Base-by-base conservation (phyloP, 2,888 invertebrate genomes). In the Invenusta paracnida region DNA sequence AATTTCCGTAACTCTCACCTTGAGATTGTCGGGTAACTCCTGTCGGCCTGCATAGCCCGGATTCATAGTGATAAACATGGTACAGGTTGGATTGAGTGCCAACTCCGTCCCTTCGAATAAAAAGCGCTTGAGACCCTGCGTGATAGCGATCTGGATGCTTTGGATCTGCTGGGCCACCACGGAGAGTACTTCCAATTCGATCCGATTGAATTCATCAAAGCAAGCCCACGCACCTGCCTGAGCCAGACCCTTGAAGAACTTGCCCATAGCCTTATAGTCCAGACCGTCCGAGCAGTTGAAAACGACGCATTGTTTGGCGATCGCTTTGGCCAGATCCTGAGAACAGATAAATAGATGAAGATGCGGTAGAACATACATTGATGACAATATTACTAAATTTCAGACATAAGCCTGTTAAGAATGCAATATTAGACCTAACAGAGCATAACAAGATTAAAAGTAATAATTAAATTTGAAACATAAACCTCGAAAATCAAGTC, bases 151-250 rank as follows among this genome's bases (percentile, higher is more conserved):
- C 93, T 96, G 96, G 90, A 97, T 96, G 90, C 95, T 95, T 86
- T 95, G 93, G 91, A 97, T 96, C 93, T 97, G 97, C 92, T 97
- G 97, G 28, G 96, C 96, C 31, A 97, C 95, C 87, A 97, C 96
- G 0, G 96, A 96, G 86, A 97, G 92, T 86, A 96, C 96, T 91
- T 96, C 96, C 90, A 96, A 92, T 90, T 96, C 96, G 88, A 96
- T 96, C 88, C 96, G 94, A 92, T 97, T 96, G 93, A 97, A 96
- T 92, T 97, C n/a, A n/a, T n/a, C n/a, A n/a, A n/a, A n/a, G n/a
- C n/a, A n/a, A n/a, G n/a, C n/a, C n/a, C n/a, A n/a, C 96, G 96
- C 95, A 25, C 97, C 97, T 13, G 96, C 94, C 88, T 91, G 91
- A 17, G 91, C 91, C 23, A 87, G 85, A 29, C 85, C 81, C 90